Percentiles rank a stretch among this genome's conserved stretches.
phyloP scores from a whole-genome alignment of 2,797 vertebrate genomes.

The Phoeniculus purpureus region DNA sequence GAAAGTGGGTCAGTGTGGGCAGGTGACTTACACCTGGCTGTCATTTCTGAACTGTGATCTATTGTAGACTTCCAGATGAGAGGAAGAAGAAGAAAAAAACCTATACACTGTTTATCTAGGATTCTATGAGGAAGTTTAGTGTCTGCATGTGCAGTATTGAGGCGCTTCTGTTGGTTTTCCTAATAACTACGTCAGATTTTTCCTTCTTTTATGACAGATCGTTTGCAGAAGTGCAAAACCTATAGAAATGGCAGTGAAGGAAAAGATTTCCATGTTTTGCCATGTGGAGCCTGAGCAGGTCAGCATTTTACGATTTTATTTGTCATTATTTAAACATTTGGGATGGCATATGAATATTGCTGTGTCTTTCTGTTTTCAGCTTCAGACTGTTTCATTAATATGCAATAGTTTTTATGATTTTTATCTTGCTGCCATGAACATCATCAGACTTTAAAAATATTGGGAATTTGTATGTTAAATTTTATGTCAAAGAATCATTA shows the following conservation, averaged over 20 bases:
- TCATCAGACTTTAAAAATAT: background rate
- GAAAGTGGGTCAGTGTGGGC: background rate
- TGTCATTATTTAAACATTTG: background rate
- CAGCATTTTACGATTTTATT: constrained; percentile 36
- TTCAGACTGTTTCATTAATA: background rate
- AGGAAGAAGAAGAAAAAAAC: background rate
- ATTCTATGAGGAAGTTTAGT: background rate
- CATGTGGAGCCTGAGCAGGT: constrained; percentile 85
- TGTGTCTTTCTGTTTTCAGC: background rate
- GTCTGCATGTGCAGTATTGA: background rate
- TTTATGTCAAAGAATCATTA: background rate
- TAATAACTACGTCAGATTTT: background rate
- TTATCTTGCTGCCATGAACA: background rate
- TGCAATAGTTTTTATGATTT: background rate
- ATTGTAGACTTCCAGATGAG: background rate
- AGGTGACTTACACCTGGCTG: background rate
- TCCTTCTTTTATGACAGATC: constrained; percentile 69
- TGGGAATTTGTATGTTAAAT: background rate
- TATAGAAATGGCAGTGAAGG: constrained; percentile 83
- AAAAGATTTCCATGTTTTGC: constrained; percentile 88
- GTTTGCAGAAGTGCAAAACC: constrained; percentile 81
- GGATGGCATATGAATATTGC: background rate
- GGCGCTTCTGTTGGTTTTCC: background rate
- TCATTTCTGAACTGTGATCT: background rate
- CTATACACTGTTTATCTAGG: background rate